Conservation (phyloP, 2,797 vertebrate species). For the Pyrocephalus nanus region DNA sequence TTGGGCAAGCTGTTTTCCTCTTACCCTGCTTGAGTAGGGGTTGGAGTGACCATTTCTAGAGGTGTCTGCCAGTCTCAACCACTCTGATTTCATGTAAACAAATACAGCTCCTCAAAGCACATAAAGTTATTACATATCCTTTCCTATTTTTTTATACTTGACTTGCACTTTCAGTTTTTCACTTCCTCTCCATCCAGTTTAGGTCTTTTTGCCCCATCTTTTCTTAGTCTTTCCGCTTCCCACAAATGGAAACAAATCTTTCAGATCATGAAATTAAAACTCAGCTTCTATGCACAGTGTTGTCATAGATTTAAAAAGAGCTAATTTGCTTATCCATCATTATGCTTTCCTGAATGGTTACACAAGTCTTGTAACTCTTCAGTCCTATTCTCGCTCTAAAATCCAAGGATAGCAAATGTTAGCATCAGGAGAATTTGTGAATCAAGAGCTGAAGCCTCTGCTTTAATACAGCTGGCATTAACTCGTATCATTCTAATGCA, state of each 20-base stretch:
- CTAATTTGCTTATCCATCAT: background rate
- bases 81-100: background rate
- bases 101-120: background rate
- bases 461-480: background rate
- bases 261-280: background rate
- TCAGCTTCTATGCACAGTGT: background rate
- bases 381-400: background rate
- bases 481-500: fast-evolving
- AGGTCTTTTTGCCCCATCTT: fast-evolving
- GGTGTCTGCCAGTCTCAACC: background rate
- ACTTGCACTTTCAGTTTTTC: background rate
- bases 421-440: background rate
- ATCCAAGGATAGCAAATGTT: background rate
- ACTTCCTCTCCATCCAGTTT: background rate
- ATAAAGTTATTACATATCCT: background rate
- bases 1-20: background rate
- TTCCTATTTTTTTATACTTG: background rate
- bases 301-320: background rate
- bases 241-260: background rate
- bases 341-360: background rate
- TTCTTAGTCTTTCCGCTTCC: background rate
- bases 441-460: background rate
- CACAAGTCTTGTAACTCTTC: background rate
- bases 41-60: background rate
- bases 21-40: background rate